These are phyloP conservation scores for Acleris cristana DNA, from an alignment of 2,888 invertebrate genomes.

Conservation along the genomic window DNA sequence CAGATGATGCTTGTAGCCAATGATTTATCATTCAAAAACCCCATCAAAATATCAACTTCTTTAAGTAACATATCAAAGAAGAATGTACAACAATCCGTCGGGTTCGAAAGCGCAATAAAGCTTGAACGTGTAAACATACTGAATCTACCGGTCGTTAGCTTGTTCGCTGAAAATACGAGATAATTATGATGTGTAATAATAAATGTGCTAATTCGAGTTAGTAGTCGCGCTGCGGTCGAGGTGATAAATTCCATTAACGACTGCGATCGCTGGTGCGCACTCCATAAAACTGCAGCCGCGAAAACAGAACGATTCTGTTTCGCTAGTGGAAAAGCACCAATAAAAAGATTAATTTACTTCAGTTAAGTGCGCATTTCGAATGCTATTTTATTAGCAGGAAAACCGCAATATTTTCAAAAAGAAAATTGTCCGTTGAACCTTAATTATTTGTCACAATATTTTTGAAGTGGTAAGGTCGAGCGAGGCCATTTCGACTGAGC, in stretches of 20 bases:
- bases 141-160: constrained; percentile 47
- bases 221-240: constrained; percentile 54
- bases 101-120: constrained; percentile 48
- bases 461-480: neutral
- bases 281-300: constrained; percentile 28
- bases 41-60: too few species aligned
- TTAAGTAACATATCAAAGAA: too few species aligned
- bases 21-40: too few species aligned
- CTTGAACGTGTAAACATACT: constrained; percentile 48
- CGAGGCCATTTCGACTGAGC: too few species aligned
- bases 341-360: constrained; percentile 31
- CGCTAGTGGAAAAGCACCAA: constrained; percentile 24
- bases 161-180: constrained; percentile 46
- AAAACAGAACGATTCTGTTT: constrained; percentile 31
- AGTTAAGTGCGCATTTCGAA: constrained; percentile 20
- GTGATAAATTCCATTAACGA: constrained; percentile 60
- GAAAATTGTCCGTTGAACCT: neutral
- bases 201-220: constrained; percentile 59
- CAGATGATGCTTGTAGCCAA: too few species aligned
- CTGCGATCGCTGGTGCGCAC: constrained; percentile 46
- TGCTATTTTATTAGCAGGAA: neutral
- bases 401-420: neutral
- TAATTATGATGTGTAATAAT: constrained; percentile 60
- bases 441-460: neutral
- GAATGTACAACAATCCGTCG: constrained; percentile 14